Conservation (phyloP, 2,888 invertebrate species). For the Drosophila cyrtoloma region DNA sequence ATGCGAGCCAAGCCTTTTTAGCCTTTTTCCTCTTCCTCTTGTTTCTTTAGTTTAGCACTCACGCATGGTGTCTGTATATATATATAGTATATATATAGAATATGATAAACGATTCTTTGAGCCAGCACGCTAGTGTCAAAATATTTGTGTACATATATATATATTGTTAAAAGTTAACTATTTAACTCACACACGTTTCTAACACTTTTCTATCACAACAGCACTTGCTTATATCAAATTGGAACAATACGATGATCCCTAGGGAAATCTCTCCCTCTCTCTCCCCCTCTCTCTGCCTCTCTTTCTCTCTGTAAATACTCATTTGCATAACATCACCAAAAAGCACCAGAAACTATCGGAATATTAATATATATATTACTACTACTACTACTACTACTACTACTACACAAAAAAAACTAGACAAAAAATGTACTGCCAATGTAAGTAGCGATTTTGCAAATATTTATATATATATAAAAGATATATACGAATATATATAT, state of each 20-base stretch:
- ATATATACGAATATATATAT: conserved; percentile 7
- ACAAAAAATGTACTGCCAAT: conserved; percentile 50
- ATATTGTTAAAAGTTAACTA: conserved; percentile 10
- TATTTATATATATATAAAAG: background rate
- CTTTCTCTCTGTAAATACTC: conserved; percentile 48
- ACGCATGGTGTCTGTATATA: conserved; percentile 50
- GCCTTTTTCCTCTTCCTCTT: conserved; percentile 58
- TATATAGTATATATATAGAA: conserved; percentile 43
- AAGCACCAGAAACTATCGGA: conserved; percentile 60
- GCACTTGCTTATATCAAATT: conserved; percentile 85
- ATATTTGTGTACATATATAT: conserved; percentile 13
- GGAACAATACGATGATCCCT: conserved; percentile 83
- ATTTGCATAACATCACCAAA: conserved; percentile 44
- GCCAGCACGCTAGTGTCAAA: conserved; percentile 45
- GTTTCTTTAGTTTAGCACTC: conserved; percentile 31
- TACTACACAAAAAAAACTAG: conserved; percentile 1
- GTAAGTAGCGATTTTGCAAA: conserved; percentile 57
- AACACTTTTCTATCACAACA: conserved; percentile 72
- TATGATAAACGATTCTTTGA: conserved; percentile 72
- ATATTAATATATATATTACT: conserved; percentile 25
- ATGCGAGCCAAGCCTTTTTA: conserved; percentile 73
- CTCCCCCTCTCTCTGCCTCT: background rate
- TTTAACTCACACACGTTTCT: conserved; percentile 42
- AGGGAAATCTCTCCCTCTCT: conserved; percentile 43
- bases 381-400: conserved; percentile 10